phyloP scores from a whole-genome alignment of 2,888 invertebrate species.

The Apodemia zela region DNA sequence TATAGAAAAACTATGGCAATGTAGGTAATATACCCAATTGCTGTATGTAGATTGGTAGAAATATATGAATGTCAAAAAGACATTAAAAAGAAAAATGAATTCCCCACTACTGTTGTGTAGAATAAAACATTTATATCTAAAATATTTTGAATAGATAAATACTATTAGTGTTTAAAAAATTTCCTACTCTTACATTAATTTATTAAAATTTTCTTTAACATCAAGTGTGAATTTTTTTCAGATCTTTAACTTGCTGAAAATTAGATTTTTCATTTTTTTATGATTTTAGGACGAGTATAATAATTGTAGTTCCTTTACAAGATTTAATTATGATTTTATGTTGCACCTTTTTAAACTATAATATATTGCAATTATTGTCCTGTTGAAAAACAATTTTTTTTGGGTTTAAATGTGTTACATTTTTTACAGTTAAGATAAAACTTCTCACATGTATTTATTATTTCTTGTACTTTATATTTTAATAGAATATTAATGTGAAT shows the following conservation, averaged over 20 bases:
- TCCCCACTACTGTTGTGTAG: background rate
- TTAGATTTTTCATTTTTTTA: too few species aligned
- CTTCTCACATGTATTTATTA: too few species aligned
- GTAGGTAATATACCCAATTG: background rate
- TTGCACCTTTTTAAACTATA: too few species aligned
- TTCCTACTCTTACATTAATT: background rate
- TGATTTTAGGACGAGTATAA: too few species aligned
- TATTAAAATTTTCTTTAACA: background rate
- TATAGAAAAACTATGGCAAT: background rate
- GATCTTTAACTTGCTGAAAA: background rate
- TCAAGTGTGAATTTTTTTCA: background rate
- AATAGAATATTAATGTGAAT: too few species aligned
- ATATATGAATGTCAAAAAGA: background rate
- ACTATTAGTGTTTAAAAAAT: background rate
- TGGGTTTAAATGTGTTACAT: too few species aligned
- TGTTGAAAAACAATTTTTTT: too few species aligned
- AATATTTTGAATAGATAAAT: background rate
- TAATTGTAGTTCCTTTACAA: too few species aligned
- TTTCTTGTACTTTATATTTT: too few species aligned
- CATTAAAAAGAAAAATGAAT: background rate
- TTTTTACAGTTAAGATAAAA: too few species aligned
- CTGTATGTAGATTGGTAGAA: conserved; percentile 3
- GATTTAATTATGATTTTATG: too few species aligned
- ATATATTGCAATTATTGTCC: too few species aligned
- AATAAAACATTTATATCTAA: background rate